Evolutionary conservation across 2,113 vertebrate species (phyloP).

Genomic region (Embiotoca jacksoni): DNA sequence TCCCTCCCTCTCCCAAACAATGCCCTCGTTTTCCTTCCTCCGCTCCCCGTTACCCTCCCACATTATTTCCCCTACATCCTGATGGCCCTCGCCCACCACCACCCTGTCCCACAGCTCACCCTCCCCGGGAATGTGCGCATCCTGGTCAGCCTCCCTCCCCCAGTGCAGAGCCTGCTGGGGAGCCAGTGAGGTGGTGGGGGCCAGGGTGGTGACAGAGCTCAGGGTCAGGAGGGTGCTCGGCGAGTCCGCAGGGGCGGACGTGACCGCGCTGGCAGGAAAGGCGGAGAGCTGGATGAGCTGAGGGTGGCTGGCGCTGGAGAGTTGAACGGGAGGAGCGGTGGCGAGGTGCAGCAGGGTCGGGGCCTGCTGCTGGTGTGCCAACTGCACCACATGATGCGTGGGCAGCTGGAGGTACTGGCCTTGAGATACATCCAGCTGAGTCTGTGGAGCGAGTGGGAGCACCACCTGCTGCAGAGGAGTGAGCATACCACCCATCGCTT

Average conservation of each 20-base stretch:
- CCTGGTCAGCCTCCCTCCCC: constrained; percentile 14
- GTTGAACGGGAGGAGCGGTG: not conserved
- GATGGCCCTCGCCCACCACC: constrained; percentile 17
- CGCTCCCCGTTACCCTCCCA: constrained; percentile 46
- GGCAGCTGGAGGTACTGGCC: constrained; percentile 46
- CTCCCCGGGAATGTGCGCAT: constrained; percentile 23
- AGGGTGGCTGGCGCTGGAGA: constrained; percentile 24
- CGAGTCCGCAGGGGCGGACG: constrained; percentile 1
- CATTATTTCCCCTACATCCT: constrained; percentile 45
- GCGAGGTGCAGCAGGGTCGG: constrained; percentile 47
- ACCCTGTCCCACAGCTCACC: constrained; percentile 63
- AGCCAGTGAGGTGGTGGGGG: constrained; percentile 3
- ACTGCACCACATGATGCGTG: constrained; percentile 38
- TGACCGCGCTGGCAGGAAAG: constrained; percentile 11
- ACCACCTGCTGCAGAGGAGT: constrained; percentile 55
- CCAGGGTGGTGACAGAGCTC: constrained; percentile 45
- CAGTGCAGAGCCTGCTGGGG: constrained; percentile 29
- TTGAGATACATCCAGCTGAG: constrained; percentile 25
- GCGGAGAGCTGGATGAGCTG: constrained; percentile 50
- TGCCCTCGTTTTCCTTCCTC: constrained; percentile 43
- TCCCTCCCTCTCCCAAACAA: constrained; percentile 58
- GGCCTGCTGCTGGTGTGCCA: constrained; percentile 40
- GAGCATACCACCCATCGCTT: not conserved
- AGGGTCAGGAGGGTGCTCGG: constrained; percentile 45
- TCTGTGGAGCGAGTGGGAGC: constrained; percentile 34